Evolutionary conservation across 2,797 vertebrate genomes (phyloP), one percentile per base, ranked within the genome.

Genomic region (Halcyon chelicuti): DNA sequence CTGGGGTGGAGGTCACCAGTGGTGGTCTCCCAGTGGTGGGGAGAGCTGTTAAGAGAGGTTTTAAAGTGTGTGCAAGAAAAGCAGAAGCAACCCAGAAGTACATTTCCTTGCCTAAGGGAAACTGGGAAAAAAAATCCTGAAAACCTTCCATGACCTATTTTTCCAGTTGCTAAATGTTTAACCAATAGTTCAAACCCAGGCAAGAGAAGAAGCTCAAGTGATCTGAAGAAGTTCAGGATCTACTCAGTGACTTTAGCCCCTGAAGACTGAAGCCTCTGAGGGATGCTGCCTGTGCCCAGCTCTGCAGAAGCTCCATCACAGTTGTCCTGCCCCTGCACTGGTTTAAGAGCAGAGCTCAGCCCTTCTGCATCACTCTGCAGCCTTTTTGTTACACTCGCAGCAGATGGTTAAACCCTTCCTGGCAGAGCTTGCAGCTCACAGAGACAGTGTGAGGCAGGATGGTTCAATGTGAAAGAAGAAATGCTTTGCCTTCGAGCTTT

Each of bases 351-450:
- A 14, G 49, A 81, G 68, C 52, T 65, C 25, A 23, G 39, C 52
- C 29, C 37, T 68, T 68, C 28, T 35, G 22, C 46, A 4, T 19
- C 4, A 2, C 54, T 58, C 12, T 33, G 52, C 55, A 61, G 75
- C 75, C 66, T 70, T 90, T 90, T 81, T 65, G 76, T 68, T 76
- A 73, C 20, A 18, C 19, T 60, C 31, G 42, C 52, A 71, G 86
- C 94, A 90, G 94, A 86, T 71, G 76, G 81, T 55, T 77, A 73
- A 89, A 88, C 92, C 88, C 88, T 93, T 89, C 67, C 94, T 51
- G 71, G 61, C 76, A 76, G 88, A 81, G 71, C 65, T 78, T 49
- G 73, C 73, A 52, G 14, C 61, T 19, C 19, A 15, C 68, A n/a
- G 12, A 2, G 3, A n/a, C 15, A 14, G 42, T 33, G 72, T 88